Conservation (phyloP, 2,113 vertebrate species). For the Morphnarchus princeps region DNA sequence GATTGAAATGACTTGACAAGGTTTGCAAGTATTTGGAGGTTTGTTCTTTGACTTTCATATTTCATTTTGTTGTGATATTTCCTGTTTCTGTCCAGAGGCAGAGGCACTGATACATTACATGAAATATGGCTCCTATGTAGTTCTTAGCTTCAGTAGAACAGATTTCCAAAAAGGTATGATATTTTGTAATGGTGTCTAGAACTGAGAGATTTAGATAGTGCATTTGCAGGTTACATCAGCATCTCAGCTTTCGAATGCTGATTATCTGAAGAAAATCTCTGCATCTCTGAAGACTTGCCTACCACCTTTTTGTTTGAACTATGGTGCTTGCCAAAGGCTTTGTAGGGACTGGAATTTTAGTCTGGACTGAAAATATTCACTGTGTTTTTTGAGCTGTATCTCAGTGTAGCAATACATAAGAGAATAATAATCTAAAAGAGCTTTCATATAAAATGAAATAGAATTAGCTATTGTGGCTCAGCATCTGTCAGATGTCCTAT, state of each 20-base stretch:
- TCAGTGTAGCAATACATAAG: background rate
- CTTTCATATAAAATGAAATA: background rate
- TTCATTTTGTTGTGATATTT: background rate
- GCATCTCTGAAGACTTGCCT: background rate
- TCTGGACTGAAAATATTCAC: background rate
- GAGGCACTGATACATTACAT: background rate
- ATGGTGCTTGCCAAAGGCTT: background rate
- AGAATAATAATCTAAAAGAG: background rate
- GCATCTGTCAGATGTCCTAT: background rate
- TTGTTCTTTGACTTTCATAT: background rate
- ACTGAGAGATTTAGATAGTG: background rate
- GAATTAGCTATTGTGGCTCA: background rate
- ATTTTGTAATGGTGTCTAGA: background rate
- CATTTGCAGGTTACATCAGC: background rate
- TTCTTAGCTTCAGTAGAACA: background rate
- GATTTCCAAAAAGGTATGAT: background rate
- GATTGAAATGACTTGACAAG: background rate
- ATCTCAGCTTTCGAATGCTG: background rate
- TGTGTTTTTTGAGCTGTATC: background rate
- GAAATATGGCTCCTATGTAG: background rate
- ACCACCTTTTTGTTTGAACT: background rate
- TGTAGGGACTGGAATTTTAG: background rate
- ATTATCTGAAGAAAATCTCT: background rate
- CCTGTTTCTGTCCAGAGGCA: background rate
- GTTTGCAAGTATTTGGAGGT: background rate